A percentile compares a stretch with the other conserved stretches of the same genome.
These are phyloP conservation scores for Hydrolagus affinis DNA, from an alignment of 2,113 vertebrate species.

Conservation along the genomic window DNA sequence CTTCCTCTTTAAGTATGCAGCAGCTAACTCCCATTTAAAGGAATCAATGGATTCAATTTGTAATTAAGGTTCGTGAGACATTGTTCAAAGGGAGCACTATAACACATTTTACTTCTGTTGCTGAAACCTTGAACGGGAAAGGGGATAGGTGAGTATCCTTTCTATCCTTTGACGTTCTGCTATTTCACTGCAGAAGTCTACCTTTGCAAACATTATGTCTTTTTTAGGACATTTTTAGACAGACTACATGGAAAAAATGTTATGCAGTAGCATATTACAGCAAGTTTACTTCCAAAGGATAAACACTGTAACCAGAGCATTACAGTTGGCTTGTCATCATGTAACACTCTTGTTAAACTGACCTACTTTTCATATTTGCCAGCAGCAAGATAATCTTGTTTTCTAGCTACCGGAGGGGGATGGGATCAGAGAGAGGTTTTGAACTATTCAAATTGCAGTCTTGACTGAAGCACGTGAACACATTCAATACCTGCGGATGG, in stretches of 20 bases:
- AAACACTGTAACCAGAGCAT: conserved; percentile 38
- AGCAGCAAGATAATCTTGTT: conserved; percentile 59
- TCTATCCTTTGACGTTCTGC: neutral
- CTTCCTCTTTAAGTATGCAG: too few species aligned
- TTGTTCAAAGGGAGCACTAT: neutral
- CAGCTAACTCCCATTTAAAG: too few species aligned
- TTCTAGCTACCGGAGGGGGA: conserved; percentile 47
- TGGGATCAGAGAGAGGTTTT: conserved; percentile 41
- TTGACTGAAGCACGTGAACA: conserved; percentile 45
- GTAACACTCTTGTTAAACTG: conserved; percentile 47
- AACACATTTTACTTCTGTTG: neutral
- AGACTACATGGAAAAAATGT: neutral
- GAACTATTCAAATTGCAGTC: conserved; percentile 47
- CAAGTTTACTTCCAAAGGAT: neutral
- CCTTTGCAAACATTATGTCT: neutral
- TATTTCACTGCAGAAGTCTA: neutral
- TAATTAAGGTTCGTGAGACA: neutral
- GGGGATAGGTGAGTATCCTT: neutral
- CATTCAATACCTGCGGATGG: conserved; percentile 42
- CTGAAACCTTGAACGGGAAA: neutral
- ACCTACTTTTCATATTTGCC: conserved; percentile 57
- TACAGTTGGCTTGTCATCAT: conserved; percentile 37
- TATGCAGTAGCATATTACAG: neutral
- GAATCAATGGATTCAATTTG: too few species aligned
- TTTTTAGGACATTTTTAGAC: neutral